Base-by-base conservation (phyloP, 1,140 invertebrate genomes). In the Drosophila tsacasi region DNA sequence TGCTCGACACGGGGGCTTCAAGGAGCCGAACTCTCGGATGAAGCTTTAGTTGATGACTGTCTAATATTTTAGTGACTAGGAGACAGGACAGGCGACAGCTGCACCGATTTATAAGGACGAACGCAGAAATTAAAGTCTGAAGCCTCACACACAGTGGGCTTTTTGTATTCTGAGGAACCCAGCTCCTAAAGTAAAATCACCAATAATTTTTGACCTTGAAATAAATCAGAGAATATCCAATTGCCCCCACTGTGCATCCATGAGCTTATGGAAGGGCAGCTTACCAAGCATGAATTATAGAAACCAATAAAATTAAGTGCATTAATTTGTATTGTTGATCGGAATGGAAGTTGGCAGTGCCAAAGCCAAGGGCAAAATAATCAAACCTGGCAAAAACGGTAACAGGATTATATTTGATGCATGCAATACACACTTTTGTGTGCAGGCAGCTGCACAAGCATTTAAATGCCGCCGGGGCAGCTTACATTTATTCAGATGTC, bases 251-350 rank as follows among this genome's bases (percentile, higher is more conserved):
- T 50, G 46, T 37, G 42, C 57, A 17, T 55, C 9, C 15, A 39
- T 39, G 42, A 40, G 57, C 50, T 42, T 40, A 61, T 42, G 52
- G 63, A 65, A 69, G 47, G 19, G 49, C 46, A 67, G 84, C 65
- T 86, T 80, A 79, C 50, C 59, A 39, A 71, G 50, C 68, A 79
- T 90, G 80, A 89, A 83, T 89, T 79, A 81, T 90, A 68, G 61
- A 81, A 76, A 63, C 63, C 84, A 89, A 89, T 90, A 84, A 89
- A 87, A 87, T 84, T 83, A 89, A 78, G 77, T 78, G 81, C 81
- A 83, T 87, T 90, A 75, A 83, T 81, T 69, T 54, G 55, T 77
- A 77, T 77, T 76, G 47, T 55, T 77, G 61, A 23, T 76, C 35
- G 55, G 44, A 79, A 65, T 54, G 76, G 42, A 63, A 71, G 47